Evolutionary conservation across 2,113 vertebrate genomes (phyloP), one percentile per base, ranked within the genome.

Genomic region (Epinephelus lanceolatus): DNA sequence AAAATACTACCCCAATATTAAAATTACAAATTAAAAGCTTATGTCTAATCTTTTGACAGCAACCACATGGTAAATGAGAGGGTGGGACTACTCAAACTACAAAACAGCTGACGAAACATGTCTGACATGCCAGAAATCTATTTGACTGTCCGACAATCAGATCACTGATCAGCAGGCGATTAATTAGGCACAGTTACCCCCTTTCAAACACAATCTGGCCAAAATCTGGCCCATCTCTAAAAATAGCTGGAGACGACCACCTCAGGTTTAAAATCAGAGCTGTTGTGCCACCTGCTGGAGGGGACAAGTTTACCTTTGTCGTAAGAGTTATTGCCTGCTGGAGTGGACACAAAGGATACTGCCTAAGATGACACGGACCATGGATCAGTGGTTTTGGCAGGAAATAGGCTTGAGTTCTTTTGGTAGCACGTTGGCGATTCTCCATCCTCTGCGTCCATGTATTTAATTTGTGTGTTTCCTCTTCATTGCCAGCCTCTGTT

Each of bases 391-490:
- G 18, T 19, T 47, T 25, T 49, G 55, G 15, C 42, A 68, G 3
- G 1, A 7, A 53, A 23, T 55, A 0, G 40, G 37, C 37, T 21
- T 5, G 19, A 60, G 53, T 2, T 14, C 21, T 42, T 71, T 21
- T 19, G 53, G 7, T 59, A 10, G 47, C 71, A 60, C 45, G 66
- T 49, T 47, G 77, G 37, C 19, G 42, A 45, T 30, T 2, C 33
- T 71, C n/a, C 56, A 83, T 47, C 71, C 18, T 63, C 60, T 62
- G 55, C 4, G 25, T 19, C 51, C n/a, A 45, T 53, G 61, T 59
- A 49, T 78, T 66, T 70, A 40, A 80, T 86, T 42, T 87, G 30
- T 27, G 56, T 45, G 61, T 88, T 77, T 89, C 84, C 71, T 67
- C 78, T 87, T 84, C 80, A 81, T 71, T 80, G 56, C 67, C 53